These are phyloP conservation scores for Rhagonycha lutea DNA, from an alignment of 2,888 invertebrate genomes.

Conservation along the genomic window DNA sequence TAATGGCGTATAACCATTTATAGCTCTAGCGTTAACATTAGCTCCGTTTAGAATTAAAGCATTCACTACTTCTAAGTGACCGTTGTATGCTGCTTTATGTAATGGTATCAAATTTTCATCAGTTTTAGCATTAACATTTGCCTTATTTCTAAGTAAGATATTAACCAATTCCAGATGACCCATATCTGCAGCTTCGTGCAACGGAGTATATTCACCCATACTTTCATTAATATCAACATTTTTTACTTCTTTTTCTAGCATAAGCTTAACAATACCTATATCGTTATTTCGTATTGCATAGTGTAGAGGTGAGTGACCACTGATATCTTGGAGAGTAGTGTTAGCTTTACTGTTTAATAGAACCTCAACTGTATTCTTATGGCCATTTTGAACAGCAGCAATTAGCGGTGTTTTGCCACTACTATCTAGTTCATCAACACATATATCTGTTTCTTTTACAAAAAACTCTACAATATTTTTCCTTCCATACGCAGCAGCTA, in stretches of 20 bases:
- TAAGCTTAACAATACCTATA: background rate
- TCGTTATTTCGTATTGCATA: background rate
- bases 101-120: background rate
- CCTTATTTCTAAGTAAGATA: background rate
- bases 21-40: background rate
- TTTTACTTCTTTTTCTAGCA: background rate
- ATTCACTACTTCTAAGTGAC: background rate
- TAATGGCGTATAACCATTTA: background rate
- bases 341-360: background rate
- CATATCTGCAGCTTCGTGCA: no score
- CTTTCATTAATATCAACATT: background rate
- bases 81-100: background rate
- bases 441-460: background rate
- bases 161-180: background rate
- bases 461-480: background rate
- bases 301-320: background rate
- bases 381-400: background rate
- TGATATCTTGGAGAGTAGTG: background rate
- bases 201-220: background rate
- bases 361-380: background rate
- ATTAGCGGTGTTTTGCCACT: background rate
- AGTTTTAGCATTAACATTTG: background rate
- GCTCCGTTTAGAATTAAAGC: background rate
- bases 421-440: background rate
- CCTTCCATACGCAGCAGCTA: background rate